Conservation (phyloP, 2,797 vertebrate species). For the Mus spretus region DNA sequence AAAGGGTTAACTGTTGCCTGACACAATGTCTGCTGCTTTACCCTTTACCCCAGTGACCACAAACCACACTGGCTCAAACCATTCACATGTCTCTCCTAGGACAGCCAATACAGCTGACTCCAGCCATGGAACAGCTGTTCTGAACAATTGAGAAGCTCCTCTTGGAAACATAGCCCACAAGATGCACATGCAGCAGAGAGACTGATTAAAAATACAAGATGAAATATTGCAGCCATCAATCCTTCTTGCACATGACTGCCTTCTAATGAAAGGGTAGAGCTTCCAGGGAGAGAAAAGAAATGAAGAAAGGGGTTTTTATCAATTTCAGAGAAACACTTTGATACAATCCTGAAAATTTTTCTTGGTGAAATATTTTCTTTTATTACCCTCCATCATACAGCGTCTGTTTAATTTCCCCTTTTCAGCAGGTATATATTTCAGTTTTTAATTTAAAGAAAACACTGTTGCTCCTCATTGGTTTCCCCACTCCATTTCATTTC, state of each 20-base stretch:
- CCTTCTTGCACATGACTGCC: conserved; percentile 88
- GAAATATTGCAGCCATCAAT: conserved; percentile 88
- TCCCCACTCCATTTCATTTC: conserved; percentile 75
- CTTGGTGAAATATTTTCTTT: conserved; percentile 84
- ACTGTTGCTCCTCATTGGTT: conserved; percentile 55
- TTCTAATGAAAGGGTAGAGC: conserved; percentile 80
- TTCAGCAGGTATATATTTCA: conserved; percentile 81
- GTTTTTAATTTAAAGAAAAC: conserved; percentile 81
- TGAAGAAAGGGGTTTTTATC: conserved; percentile 85
- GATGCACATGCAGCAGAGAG: conserved; percentile 82
- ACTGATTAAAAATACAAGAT: conserved; percentile 88
- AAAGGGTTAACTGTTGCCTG: not conserved
- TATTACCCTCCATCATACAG: conserved; percentile 73
- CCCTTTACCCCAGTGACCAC: not conserved
- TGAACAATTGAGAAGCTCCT: conserved; percentile 13
- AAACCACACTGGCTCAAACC: not conserved
- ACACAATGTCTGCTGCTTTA: not conserved
- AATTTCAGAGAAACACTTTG: conserved; percentile 84
- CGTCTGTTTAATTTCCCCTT: conserved; percentile 84
- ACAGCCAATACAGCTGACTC: not conserved
- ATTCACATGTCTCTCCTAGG: not conserved
- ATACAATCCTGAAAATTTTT: conserved; percentile 85
- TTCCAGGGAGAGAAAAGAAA: conserved; percentile 83
- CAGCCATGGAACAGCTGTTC: not conserved
- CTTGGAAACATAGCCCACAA: conserved; percentile 82